Evolutionary conservation across 2,113 vertebrate genomes (phyloP).

Genomic region (Paramisgurnus dabryanus): DNA sequence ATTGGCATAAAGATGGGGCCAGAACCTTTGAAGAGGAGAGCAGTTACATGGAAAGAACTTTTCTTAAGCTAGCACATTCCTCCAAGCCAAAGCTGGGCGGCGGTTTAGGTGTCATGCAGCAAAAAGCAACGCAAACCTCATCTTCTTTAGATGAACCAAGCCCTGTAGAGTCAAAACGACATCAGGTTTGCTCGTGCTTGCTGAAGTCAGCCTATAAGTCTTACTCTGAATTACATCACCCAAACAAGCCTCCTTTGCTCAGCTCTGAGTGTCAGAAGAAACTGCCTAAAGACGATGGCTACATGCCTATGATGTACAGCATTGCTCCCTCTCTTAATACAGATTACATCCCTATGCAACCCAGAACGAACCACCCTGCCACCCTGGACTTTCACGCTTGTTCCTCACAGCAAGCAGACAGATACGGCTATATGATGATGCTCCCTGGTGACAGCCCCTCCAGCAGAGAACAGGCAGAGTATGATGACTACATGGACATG

Average conservation of each 20-base stretch:
- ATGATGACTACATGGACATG: conserved; percentile 91
- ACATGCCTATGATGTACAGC: conserved; percentile 90
- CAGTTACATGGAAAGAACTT: conserved; percentile 73
- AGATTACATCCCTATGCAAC: conserved; percentile 63
- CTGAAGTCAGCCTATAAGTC: conserved; percentile 87
- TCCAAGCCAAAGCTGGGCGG: conserved; percentile 84
- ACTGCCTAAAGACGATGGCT: conserved; percentile 76
- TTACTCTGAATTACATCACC: conserved; percentile 79
- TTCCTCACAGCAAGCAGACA: conserved; percentile 83
- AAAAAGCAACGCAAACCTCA: conserved; percentile 75
- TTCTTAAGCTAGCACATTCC: conserved; percentile 89
- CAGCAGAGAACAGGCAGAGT: conserved; percentile 50
- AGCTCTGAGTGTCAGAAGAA: conserved; percentile 56
- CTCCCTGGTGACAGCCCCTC: conserved; percentile 81
- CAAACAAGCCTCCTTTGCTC: conserved; percentile 54
- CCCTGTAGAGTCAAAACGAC: conserved; percentile 76
- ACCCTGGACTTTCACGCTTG: conserved; percentile 62
- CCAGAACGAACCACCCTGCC: conserved; percentile 71
- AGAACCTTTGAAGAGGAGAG: conserved; percentile 60
- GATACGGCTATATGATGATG: conserved; percentile 93
- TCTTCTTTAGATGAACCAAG: conserved; percentile 91
- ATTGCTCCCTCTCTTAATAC: conserved; percentile 34
- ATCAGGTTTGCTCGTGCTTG: conserved; percentile 79
- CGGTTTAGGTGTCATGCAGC: conserved; percentile 71
- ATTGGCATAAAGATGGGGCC: conserved; percentile 66